Evolutionary conservation across 2,888 invertebrate species (phyloP).

Genomic region (Perdita meconis): DNA sequence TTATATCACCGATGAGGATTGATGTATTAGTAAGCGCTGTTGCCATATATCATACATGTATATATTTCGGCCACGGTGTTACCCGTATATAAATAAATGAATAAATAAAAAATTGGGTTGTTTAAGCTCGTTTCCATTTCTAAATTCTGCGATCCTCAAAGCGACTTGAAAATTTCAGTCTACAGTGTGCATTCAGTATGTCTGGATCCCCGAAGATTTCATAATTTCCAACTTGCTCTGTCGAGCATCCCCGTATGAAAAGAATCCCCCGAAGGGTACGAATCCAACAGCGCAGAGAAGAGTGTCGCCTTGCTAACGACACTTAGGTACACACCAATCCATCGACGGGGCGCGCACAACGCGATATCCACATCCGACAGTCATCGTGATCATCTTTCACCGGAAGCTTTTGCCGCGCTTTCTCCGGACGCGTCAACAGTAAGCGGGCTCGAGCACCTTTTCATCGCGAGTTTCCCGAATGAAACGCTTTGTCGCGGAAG

Average conservation of each 20-base stretch:
- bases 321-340: neutral
- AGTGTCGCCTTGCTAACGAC: constrained; percentile 10
- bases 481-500: constrained; percentile 27
- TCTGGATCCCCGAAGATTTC: too few relatives aligned
- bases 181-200: too few relatives aligned
- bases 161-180: too few relatives aligned
- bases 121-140: too few relatives aligned
- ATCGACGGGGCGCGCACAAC: neutral
- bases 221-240: neutral
- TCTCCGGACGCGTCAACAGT: constrained; percentile 44
- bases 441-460: constrained; percentile 65
- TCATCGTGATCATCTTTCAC: constrained; percentile 65
- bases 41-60: too few relatives aligned
- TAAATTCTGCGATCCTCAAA: too few relatives aligned
- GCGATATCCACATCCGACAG: constrained; percentile 31
- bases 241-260: constrained; percentile 25
- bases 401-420: constrained; percentile 35
- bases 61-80: too few relatives aligned
- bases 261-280: neutral
- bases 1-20: too few relatives aligned
- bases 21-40: too few relatives aligned
- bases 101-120: too few relatives aligned
- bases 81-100: too few relatives aligned
- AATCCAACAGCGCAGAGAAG: neutral
- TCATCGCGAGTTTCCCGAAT: constrained; percentile 49